Evolutionary conservation across 2,113 vertebrate genomes (phyloP), one percentile per base, ranked within the genome.

Genomic region (Gymnobelideus leadbeateri): DNA sequence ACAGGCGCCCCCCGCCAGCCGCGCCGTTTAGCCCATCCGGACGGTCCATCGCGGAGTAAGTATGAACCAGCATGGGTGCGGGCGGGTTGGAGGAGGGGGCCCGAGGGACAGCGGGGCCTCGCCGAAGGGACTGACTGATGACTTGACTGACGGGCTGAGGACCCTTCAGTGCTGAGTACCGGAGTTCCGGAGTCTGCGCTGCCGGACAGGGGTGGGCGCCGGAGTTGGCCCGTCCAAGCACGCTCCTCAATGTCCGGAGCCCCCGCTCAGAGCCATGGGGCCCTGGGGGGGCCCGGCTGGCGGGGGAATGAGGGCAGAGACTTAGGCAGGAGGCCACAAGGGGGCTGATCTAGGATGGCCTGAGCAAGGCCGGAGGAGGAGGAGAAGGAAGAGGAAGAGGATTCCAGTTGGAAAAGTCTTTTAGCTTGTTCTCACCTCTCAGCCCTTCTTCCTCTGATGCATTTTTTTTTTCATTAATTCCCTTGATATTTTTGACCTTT

Each of bases 21-120:
- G 99, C 98, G 91, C 99, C 99, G 97, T 99, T 99, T 52, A 99
- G 98, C 92, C 99, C 99, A 97, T 99, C 99, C 89, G 99, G 98
- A 94, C 99, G 99, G 96, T 99, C 99, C 99, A 99, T 99, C 92
- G 99, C 98, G 8, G 99, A 99, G 97, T 99, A 99, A 47, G 99
- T 98, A 99, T 99, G 99, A 97, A 99, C 99, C 97, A 99, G 98
- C 99, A 99, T 99, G 98, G 98, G 99, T 91, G 96, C 51, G 89
- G 92, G 1, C 14, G 95, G 50, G 43, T 7, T 55, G 91, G 43
- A 50, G 93, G 51, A 0, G 46, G 19, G 9, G 89, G 89, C 46
- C 25, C n/a, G 68, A 84, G 89, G 89, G 89, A 90, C 89, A 7
- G 89, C 46, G 28, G 84, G 31, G 89, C 94, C 61, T 7, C 37